phyloP scores from a whole-genome alignment of 2,113 vertebrate species.

The Dipodomys spectabilis region DNA sequence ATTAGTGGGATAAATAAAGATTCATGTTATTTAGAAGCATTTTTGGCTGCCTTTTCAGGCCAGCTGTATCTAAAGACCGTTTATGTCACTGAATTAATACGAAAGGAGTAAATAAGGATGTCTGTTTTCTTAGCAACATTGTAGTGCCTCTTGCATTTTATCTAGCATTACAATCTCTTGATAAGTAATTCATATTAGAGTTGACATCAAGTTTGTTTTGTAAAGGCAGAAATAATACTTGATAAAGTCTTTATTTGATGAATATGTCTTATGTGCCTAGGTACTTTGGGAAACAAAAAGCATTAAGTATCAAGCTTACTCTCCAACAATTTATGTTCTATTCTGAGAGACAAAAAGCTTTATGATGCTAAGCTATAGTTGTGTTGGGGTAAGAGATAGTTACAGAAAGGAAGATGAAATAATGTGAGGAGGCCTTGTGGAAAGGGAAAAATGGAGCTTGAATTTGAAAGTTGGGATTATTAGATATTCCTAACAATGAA shows the following conservation, averaged over 20 bases:
- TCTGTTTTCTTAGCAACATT: not conserved
- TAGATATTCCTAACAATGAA: not conserved
- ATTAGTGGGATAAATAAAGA: not conserved
- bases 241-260: not conserved
- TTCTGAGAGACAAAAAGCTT: not conserved
- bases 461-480: not conserved
- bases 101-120: not conserved
- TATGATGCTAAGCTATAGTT: not conserved
- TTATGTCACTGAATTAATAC: not conserved
- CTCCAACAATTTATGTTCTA: not conserved
- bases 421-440: not conserved
- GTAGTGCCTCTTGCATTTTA: not conserved
- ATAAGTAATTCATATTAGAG: not conserved
- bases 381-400: not conserved
- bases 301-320: not conserved
- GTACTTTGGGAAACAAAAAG: not conserved
- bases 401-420: not conserved
- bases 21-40: not conserved
- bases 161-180: not conserved
- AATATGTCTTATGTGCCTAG: not conserved
- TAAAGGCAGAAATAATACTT: slow-evolving; percentile 2
- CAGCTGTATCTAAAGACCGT: not conserved
- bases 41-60: not conserved
- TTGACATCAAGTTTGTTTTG: not conserved
- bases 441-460: not conserved